Conservation (phyloP, 1,140 invertebrate genomes). For the Papilio polyxenes region DNA sequence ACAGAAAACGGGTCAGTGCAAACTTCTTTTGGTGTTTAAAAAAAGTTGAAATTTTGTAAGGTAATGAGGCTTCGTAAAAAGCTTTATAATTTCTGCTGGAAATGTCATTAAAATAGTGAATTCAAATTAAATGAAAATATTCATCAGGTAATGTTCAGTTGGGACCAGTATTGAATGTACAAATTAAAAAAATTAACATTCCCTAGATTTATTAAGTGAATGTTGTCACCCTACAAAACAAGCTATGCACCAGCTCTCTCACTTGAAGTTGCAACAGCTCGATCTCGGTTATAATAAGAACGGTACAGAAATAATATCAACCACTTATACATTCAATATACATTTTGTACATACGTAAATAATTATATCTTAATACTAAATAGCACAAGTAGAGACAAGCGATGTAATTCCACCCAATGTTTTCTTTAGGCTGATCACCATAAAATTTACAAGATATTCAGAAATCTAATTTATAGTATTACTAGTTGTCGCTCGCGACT, state of each 20-base stretch:
- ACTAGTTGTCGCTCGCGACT: too few species aligned
- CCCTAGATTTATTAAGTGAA: background rate
- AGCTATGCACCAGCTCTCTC: conserved; percentile 28
- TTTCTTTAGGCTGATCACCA: background rate
- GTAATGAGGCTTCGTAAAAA: too few species aligned
- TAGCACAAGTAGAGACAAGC: background rate
- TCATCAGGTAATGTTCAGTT: too few species aligned
- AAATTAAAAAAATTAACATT: background rate
- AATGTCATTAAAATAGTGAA: too few species aligned
- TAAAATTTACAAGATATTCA: background rate
- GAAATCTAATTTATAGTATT: background rate
- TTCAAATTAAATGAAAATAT: too few species aligned
- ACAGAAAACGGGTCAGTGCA: too few species aligned
- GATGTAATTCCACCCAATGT: background rate
- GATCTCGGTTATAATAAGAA: conserved; percentile 34
- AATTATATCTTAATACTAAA: background rate
- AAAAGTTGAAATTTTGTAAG: too few species aligned
- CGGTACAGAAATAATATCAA: conserved; percentile 21
- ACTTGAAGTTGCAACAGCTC: conserved; percentile 23
- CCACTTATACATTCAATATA: conserved; percentile 2
- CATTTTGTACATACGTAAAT: background rate
- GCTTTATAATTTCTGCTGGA: too few species aligned
- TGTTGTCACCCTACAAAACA: conserved; percentile 5
- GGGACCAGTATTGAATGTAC: background rate
- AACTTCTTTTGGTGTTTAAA: too few species aligned